Evolutionary conservation across 2,113 vertebrate genomes (phyloP), one percentile per base, ranked within the genome.

Genomic region (Zingel zingel): DNA sequence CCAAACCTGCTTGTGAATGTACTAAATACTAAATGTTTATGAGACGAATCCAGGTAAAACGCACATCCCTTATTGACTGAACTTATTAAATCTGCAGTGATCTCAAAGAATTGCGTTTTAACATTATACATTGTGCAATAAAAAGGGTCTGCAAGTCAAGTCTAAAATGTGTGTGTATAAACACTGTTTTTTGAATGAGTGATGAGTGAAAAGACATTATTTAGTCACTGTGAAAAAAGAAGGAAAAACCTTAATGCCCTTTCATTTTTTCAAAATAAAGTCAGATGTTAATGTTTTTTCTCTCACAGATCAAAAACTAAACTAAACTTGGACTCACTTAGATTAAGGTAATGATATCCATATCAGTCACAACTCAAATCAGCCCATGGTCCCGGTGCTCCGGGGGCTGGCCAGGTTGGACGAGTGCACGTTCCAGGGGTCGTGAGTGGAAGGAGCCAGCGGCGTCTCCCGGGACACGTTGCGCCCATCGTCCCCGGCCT

Each of bases 391-490:
- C 8, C 91, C 94, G 53, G 83, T 62, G 84, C 87, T 89, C 56
- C 95, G 91, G 6, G 96, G 96, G 54, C 97, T 97, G 1, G 74
- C 81, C n/a, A 73, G 79, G 83, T 72, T 84, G 36, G 82, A 88
- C 14, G 90, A 94, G 74, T 95, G 92, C 86, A 95, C 94, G 1
- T 95, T 94, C 0, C 95, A 95, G 0, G 97, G 97, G 82, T 97
- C 97, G 61, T 96, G 95, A 0, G 92, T 90, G 63, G 95, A 92
- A 27, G 94, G 93, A 56, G 86, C 91, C 73, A 87, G 81, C 53
- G 80, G 74, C 13, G 91, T 95, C 74, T 96, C 95, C 69, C 83
- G 88, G 83, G 96, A 95, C 59, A 83, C 77, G 81, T 94, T 93
- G 57, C 71, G 86, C 2, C 65, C 88, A 15, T 91, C 93, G 33